Percentiles rank a stretch among this genome's conserved stretches.
Evolutionary conservation across 92 coral and sea anemone species (phyloP).

Genomic region (Hydrozoanthus gracilis): DNA sequence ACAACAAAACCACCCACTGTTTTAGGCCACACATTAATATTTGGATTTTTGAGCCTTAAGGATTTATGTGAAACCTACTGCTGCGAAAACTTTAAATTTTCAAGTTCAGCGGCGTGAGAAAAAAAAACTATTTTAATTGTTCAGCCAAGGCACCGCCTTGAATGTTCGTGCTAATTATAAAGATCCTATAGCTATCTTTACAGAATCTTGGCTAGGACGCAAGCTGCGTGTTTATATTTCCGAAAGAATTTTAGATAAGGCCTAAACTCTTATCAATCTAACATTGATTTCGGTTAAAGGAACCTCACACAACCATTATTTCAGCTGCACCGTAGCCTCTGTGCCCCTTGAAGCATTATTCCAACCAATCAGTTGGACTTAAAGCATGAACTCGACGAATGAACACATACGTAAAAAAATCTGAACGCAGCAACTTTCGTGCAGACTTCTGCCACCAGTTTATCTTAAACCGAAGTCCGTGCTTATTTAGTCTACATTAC

Average conservation of each 20-base stretch:
- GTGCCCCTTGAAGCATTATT: no score
- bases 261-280: constrained; percentile 1
- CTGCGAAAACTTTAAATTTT: neutral
- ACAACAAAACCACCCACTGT: neutral
- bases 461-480: no score
- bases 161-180: neutral
- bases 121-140: neutral
- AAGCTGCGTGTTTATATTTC: neutral
- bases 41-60: neutral
- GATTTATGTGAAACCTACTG: neutral
- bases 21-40: neutral
- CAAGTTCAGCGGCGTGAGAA: neutral
- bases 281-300: neutral
- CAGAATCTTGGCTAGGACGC: neutral
- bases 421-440: no score
- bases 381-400: no score
- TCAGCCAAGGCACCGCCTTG: neutral
- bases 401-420: no score
- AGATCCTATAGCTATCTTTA: neutral
- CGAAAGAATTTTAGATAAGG: neutral
- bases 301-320: no score
- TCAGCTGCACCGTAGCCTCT: no score
- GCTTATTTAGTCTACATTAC: no score
- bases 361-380: no score
- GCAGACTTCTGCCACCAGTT: no score